Evolutionary conservation across 2,888 invertebrate species (phyloP), one percentile per base, ranked within the genome.

Genomic region (Miltochrista miniata): DNA sequence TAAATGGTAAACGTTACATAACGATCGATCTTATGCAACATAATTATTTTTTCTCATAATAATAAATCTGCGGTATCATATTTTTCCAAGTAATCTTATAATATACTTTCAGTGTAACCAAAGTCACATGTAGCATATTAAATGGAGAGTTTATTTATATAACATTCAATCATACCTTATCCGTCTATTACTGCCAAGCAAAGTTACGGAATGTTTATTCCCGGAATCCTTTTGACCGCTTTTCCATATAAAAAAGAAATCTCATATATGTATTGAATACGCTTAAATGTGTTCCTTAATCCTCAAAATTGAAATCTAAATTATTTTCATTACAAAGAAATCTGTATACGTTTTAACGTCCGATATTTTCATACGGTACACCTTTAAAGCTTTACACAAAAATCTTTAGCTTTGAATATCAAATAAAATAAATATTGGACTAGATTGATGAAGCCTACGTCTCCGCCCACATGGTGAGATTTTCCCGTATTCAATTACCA

Each of bases 371-470:
- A 54, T 48, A 53, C n/a, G n/a, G n/a, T n/a, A n/a, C 51, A 42
- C 14, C 52, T 64, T 64, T 49, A 53, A 62, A 53, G 52, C 36
- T 61, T 51, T 55, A 45, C 33, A 47, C 46, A 47, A 59, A 47
- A 64, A 49, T 55, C 60, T 71, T 72, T 73, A 70, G 68, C 68
- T 70, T 61, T 48, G 51, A 68, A 68, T 73, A 73, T 73, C n/a
- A n/a, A n/a, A n/a, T n/a, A n/a, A n/a, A n/a, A n/a, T n/a, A n/a
- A n/a, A n/a, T n/a, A n/a, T n/a, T n/a, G n/a, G n/a, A n/a, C n/a
- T n/a, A n/a, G n/a, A n/a, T n/a, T n/a, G n/a, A n/a, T n/a, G n/a
- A n/a, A n/a, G n/a, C n/a, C n/a, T n/a, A n/a, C n/a, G n/a, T n/a
- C n/a, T n/a, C n/a, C n/a, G n/a, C n/a, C n/a, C n/a, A n/a, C n/a